Conservation (phyloP, 1,140 invertebrate species). For the Bombus affinis region DNA sequence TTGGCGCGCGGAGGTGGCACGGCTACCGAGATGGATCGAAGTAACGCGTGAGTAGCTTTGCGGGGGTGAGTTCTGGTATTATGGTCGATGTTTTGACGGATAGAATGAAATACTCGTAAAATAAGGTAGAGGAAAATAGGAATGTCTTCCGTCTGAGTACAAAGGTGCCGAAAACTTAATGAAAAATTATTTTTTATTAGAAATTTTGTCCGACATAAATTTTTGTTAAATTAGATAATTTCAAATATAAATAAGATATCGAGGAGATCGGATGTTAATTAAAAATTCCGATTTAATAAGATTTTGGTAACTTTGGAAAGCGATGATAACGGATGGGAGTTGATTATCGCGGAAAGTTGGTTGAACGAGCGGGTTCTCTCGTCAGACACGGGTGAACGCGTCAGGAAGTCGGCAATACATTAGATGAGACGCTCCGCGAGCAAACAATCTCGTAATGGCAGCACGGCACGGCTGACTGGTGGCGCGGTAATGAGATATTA, state of each 20-base stretch:
- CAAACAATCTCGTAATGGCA: constrained; percentile 83
- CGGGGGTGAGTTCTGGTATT: no score
- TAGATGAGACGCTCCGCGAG: constrained; percentile 73
- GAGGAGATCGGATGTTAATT: no score
- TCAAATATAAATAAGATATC: no score
- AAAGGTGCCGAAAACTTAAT: no score
- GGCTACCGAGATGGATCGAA: neutral
- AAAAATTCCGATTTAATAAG: no score
- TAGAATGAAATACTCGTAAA: no score
- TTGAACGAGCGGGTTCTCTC: constrained; percentile 34
- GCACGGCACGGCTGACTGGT: constrained; percentile 77
- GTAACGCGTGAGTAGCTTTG: neutral
- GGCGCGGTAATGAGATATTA: constrained; percentile 83
- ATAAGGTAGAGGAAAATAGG: no score
- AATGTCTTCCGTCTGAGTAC: no score
- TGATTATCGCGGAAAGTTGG: constrained; percentile 29
- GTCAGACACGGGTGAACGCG: constrained; percentile 56
- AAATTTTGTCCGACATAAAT: no score
- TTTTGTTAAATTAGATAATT: no score
- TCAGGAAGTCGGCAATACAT: constrained; percentile 75
- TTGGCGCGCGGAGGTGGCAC: neutral
- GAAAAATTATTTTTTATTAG: no score
- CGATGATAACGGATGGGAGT: neutral
- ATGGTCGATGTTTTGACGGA: neutral
- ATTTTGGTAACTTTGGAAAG: neutral